phyloP scores from a whole-genome alignment of 1,140 invertebrate genomes.

The Galleria mellonella region DNA sequence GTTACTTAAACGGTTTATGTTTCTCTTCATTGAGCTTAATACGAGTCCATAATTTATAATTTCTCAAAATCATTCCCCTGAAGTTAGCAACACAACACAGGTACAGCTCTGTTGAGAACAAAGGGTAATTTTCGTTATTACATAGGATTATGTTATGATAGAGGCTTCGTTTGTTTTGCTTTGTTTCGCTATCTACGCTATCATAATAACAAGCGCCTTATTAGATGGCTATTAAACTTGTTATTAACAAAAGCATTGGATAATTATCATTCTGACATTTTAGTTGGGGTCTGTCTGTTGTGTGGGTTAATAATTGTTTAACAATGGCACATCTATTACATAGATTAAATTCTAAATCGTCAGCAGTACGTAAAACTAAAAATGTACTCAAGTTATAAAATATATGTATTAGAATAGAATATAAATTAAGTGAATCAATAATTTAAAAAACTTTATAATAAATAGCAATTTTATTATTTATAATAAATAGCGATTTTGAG shows the following conservation, averaged over 20 bases:
- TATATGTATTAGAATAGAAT: too few species aligned
- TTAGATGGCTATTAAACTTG: constrained; percentile 40
- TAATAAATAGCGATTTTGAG: too few species aligned
- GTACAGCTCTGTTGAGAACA: constrained; percentile 10
- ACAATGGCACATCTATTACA: too few species aligned
- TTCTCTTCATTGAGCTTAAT: neutral
- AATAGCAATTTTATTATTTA: too few species aligned
- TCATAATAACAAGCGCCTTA: constrained; percentile 37
- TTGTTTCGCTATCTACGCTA: constrained; percentile 20
- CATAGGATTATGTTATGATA: constrained; percentile 25
- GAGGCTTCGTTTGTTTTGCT: constrained; percentile 22
- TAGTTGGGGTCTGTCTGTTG: too few species aligned
- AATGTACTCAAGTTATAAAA: too few species aligned
- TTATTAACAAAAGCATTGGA: constrained; percentile 30
- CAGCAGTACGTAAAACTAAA: too few species aligned
- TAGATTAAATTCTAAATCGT: too few species aligned
- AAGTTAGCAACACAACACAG: constrained; percentile 7
- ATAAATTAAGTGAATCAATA: too few species aligned
- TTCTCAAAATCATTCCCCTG: constrained; percentile 4
- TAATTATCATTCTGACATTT: constrained; percentile 23
- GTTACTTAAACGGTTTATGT: too few species aligned
- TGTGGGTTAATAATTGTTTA: too few species aligned
- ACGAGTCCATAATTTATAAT: constrained; percentile 11
- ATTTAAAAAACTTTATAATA: too few species aligned
- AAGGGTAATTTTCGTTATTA: constrained; percentile 32